These are phyloP conservation scores for Ypsolopha scabrella DNA, from an alignment of 2,888 invertebrate species.

Conservation along the genomic window DNA sequence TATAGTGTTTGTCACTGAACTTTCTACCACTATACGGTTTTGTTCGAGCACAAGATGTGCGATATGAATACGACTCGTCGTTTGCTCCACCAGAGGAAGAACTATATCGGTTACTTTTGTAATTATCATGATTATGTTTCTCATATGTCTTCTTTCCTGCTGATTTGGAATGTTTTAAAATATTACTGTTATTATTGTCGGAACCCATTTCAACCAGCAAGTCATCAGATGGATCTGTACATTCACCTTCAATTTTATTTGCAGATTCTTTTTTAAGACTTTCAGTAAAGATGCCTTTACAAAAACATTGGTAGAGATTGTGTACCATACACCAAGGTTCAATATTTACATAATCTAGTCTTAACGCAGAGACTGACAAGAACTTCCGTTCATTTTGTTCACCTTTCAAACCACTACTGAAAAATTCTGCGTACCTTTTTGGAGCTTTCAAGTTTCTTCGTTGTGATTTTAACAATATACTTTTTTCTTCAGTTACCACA, in stretches of 20 bases:
- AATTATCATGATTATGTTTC: too few species aligned
- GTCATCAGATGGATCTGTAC: too few species aligned
- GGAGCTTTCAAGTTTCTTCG: slow-evolving; percentile 72
- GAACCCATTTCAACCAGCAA: too few species aligned
- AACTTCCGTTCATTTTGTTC: slow-evolving; percentile 20
- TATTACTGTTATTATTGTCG: too few species aligned
- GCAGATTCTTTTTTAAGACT: slow-evolving; percentile 2
- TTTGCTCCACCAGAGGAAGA: too few species aligned
- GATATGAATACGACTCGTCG: too few species aligned
- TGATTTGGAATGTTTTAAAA: too few species aligned
- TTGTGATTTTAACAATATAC: slow-evolving; percentile 71
- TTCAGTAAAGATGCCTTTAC: slow-evolving; percentile 56
- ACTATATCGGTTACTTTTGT: too few species aligned
- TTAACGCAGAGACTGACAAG: slow-evolving; percentile 27
- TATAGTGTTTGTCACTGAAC: slow-evolving; percentile 32
- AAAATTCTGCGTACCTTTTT: slow-evolving; percentile 71
- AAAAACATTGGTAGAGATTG: slow-evolving; percentile 75
- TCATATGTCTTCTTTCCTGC: too few species aligned
- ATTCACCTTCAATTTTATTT: too few species aligned
- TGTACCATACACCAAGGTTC: slow-evolving; percentile 77
- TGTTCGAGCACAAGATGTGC: slow-evolving; percentile 29
- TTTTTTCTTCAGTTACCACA: slow-evolving; percentile 74
- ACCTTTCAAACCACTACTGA: slow-evolving; percentile 33
- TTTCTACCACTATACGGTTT: slow-evolving; percentile 33
- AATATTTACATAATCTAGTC: slow-evolving; percentile 48